Evolutionary conservation across 2,113 vertebrate species (phyloP), one percentile per base, ranked within the genome.

Genomic region (Martes martes): DNA sequence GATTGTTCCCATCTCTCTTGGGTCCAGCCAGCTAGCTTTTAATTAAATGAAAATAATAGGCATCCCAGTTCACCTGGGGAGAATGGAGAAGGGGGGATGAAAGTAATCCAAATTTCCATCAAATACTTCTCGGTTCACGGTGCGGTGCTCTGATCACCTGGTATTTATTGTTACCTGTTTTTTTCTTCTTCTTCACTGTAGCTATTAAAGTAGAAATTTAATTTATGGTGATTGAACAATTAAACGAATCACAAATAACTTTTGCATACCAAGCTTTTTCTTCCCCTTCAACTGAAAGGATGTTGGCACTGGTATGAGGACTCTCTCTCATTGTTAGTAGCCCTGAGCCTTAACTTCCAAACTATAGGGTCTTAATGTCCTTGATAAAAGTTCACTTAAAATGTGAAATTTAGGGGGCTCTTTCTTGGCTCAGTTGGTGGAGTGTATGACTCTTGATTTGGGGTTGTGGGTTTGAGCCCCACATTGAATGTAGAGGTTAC

Each of bases 1-100:
- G 0, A 87, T 91, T 98, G 96, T 98, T 61, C 65, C 39, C 26
- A 4, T 63, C 52, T 59, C 65, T 69, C 81, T 7, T 16, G 45
- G 94, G 94, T 47, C 96, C 73, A 36, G 96, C 95, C 95, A 96
- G 94, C 65, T 86, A 73, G 82, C 47, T 79, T 96, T 97, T 98
- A 97, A 98, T 98, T 98, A 98, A 97, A 78, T 55, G 93, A 91
- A 97, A 94, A 87, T 85, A 95, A 97, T 71, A 61, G 80, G 61
- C 59, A 8, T 14, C 87, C 57, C 61, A 33, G 42, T 50, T 80
- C 87, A 97, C 95, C 96, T 97, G 93, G 45, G 31, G 86, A 42
- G 63, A 9, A 11, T 8, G 42, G n/a, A 1, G 52, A 1, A 6
- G 50, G 76, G 28, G 71, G 18, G 10, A 10, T 0, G 3, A 4